phyloP scores from a whole-genome alignment of 2,113 vertebrate species.

The Eptesicus fuscus region DNA sequence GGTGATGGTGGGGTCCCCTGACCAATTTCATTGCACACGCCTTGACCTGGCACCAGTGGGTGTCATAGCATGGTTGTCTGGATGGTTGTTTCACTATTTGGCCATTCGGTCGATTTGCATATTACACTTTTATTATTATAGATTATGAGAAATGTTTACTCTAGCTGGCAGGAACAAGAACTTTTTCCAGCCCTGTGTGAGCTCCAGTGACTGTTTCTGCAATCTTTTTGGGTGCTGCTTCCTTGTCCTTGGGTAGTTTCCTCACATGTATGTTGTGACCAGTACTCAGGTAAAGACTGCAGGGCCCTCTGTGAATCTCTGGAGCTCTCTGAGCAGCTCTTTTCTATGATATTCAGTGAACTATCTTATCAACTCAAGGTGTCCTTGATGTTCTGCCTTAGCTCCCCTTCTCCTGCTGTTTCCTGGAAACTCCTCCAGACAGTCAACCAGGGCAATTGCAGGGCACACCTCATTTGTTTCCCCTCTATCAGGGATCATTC shows the following conservation, averaged over 20 bases:
- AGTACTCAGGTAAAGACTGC: neutral
- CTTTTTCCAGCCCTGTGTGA: neutral
- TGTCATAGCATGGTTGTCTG: no score
- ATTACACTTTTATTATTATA: no score
- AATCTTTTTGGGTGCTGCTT: neutral
- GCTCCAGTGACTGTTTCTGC: neutral
- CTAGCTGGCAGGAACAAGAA: neutral
- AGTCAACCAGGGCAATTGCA: neutral
- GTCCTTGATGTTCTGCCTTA: neutral
- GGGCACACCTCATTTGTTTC: neutral
- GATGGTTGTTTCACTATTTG: no score
- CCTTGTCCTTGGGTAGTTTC: neutral
- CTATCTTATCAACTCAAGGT: neutral
- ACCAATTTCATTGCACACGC: no score
- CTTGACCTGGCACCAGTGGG: no score
- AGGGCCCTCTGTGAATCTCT: neutral
- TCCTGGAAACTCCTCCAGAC: neutral
- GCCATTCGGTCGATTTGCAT: no score
- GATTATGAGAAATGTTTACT: neutral
- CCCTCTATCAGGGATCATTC: neutral
- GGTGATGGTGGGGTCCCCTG: no score
- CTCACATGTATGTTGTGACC: neutral
- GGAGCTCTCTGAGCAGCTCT: neutral
- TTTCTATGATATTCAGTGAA: neutral
- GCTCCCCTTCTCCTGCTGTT: fast-evolving